A percentile compares a stretch with the other conserved stretches of the same genome.
phyloP scores from a whole-genome alignment of 2,113 vertebrate genomes.

The Steatornis caripensis region DNA sequence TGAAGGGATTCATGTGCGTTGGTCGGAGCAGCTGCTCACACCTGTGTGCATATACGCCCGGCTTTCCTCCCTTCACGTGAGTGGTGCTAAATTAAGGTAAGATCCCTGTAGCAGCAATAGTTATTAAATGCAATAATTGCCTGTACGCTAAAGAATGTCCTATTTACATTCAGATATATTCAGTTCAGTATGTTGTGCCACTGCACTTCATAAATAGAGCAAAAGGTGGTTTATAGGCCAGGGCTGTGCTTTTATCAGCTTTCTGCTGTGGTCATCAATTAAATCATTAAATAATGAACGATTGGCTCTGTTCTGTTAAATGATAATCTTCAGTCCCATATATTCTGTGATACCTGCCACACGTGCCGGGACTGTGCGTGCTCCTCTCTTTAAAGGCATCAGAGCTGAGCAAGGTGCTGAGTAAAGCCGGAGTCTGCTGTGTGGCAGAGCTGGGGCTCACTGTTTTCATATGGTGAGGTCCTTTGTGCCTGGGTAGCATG shows the following conservation, averaged over 20 bases:
- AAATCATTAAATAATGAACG: conserved; percentile 67
- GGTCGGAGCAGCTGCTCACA: not conserved
- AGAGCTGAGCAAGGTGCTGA: not conserved
- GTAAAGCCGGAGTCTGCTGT: not conserved
- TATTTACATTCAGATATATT: not conserved
- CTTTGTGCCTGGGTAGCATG: fast-evolving
- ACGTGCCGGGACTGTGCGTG: not conserved
- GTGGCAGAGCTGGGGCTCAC: not conserved
- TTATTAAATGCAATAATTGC: conserved; percentile 10
- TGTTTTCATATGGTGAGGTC: fast-evolving
- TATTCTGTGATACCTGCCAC: not conserved
- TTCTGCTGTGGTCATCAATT: conserved; percentile 44
- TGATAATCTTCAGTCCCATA: not conserved
- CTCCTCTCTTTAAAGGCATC: not conserved
- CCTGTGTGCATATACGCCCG: not conserved
- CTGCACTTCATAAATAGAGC: conserved; percentile 55
- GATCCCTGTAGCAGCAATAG: not conserved
- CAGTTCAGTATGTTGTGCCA: conserved; percentile 20
- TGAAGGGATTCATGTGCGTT: not conserved
- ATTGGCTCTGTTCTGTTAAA: conserved; percentile 38
- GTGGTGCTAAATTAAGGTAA: not conserved
- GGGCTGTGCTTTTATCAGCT: conserved; percentile 25
- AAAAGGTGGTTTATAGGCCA: conserved; percentile 41
- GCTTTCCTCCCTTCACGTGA: not conserved
- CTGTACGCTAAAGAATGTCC: not conserved